Evolutionary conservation across 2,888 invertebrate genomes (phyloP).

Genomic region (Cyclophora albipunctata): DNA sequence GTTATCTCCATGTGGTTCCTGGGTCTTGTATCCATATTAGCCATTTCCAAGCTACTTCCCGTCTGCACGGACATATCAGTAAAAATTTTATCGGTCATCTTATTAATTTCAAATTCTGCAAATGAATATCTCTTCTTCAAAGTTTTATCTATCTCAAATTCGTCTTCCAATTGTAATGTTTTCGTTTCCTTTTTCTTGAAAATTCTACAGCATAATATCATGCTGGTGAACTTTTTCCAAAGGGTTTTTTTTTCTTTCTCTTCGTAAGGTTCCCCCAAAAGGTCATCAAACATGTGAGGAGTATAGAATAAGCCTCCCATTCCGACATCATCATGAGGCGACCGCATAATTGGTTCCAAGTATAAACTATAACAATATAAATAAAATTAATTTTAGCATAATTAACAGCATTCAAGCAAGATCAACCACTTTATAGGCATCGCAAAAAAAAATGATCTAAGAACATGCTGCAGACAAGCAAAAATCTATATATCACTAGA

Average conservation of each 20-base stretch:
- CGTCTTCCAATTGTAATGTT: too few relatives aligned
- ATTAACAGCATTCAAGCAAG: too few relatives aligned
- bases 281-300: slow-evolving; percentile 25
- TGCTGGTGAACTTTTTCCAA: slow-evolving; percentile 11
- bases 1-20: background rate
- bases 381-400: background rate
- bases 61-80: slow-evolving; percentile 48
- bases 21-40: slow-evolving; percentile 1
- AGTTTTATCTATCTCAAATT: background rate
- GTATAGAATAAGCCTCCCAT: slow-evolving; percentile 25
- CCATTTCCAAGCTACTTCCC: slow-evolving; percentile 44
- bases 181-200: slow-evolving; percentile 17
- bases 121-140: slow-evolving; percentile 35
- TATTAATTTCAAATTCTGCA: slow-evolving; percentile 42
- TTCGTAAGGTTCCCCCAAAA: slow-evolving; percentile 9
- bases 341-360: slow-evolving; percentile 53
- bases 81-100: slow-evolving; percentile 20
- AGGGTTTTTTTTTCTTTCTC: slow-evolving; percentile 4
- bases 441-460: too few relatives aligned
- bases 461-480: too few relatives aligned
- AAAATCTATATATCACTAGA: too few relatives aligned
- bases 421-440: background rate
- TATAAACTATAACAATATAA: slow-evolving; percentile 49
- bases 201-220: slow-evolving; percentile 12
- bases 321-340: slow-evolving; percentile 41